Percentiles rank a stretch among this genome's conserved stretches.
Conservation (phyloP, 2,113 vertebrate species). For the Coracopsis vasa region DNA sequence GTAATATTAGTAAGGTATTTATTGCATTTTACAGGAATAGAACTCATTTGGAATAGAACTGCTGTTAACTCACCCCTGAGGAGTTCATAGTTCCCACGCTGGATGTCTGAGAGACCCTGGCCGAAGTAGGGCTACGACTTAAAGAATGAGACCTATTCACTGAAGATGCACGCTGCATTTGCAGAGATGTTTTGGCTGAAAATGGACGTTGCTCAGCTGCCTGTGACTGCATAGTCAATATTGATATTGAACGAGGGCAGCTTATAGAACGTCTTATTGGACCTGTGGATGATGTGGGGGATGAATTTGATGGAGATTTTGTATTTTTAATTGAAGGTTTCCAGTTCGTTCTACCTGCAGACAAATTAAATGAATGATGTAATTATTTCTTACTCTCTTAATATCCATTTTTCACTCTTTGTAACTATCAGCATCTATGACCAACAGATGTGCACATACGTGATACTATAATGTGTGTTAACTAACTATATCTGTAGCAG, state of each 20-base stretch:
- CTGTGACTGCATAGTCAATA: constrained; percentile 78
- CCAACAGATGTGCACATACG: too few relatives aligned
- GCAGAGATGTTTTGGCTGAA: constrained; percentile 76
- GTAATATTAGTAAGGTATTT: neutral
- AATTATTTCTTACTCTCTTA: neutral
- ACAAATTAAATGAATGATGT: neutral
- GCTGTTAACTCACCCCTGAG: constrained; percentile 79
- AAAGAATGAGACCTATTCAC: constrained; percentile 81
- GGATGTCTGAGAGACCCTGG: constrained; percentile 79
- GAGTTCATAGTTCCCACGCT: constrained; percentile 79
- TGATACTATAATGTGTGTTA: neutral
- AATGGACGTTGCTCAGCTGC: constrained; percentile 75
- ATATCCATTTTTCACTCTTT: neutral
- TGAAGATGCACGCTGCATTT: constrained; percentile 74
- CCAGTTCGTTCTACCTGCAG: constrained; percentile 77
- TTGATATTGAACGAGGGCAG: constrained; percentile 92
- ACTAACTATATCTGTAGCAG: neutral
- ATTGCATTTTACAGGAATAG: neutral
- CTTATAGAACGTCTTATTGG: constrained; percentile 93
- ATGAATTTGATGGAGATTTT: constrained; percentile 67
- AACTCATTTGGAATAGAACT: neutral
- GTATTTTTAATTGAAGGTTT: constrained; percentile 76
- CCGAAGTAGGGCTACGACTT: constrained; percentile 83
- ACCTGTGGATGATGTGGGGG: constrained; percentile 72
- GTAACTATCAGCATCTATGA: neutral